Conservation (phyloP, 2,888 invertebrate genomes). For the Heteromyza rotundicornis region DNA sequence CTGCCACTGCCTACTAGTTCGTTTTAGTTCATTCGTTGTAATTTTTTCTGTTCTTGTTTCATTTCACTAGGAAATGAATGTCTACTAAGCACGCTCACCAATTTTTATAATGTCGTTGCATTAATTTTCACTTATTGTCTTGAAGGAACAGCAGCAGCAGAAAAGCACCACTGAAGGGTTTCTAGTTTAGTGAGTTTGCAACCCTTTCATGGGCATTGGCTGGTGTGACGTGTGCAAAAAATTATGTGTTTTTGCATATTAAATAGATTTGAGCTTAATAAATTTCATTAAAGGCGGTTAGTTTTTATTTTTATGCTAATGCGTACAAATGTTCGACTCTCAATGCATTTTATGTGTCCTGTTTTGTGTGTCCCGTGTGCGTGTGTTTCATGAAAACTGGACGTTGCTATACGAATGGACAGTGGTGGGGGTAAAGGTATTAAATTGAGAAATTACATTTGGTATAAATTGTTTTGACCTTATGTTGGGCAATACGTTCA, state of each 20-base stretch:
- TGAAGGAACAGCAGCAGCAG: background rate
- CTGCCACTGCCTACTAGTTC: conserved; percentile 7
- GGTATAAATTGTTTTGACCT: no score
- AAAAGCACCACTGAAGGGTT: conserved; percentile 33
- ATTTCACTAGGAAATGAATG: conserved; percentile 39
- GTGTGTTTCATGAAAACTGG: no score
- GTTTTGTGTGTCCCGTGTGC: no score
- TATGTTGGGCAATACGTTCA: no score
- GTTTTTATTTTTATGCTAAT: conserved; percentile 18
- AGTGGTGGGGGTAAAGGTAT: no score
- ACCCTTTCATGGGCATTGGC: conserved; percentile 30
- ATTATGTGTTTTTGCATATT: conserved; percentile 51
- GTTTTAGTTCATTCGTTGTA: background rate
- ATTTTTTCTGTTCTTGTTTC: conserved; percentile 4
- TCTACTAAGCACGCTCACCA: conserved; percentile 42
- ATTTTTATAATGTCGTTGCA: conserved; percentile 18
- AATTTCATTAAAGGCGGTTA: conserved; percentile 29
- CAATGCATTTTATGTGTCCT: conserved; percentile 21
- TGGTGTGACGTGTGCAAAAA: conserved; percentile 19
- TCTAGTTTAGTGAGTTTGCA: conserved; percentile 31
- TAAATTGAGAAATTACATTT: no score
- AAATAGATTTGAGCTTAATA: conserved; percentile 39
- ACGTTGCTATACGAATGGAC: no score
- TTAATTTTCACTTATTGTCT: conserved; percentile 44
- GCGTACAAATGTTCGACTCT: conserved; percentile 17